Evolutionary conservation across 2,113 vertebrate genomes (phyloP).

Genomic region (Tachycineta bicolor): DNA sequence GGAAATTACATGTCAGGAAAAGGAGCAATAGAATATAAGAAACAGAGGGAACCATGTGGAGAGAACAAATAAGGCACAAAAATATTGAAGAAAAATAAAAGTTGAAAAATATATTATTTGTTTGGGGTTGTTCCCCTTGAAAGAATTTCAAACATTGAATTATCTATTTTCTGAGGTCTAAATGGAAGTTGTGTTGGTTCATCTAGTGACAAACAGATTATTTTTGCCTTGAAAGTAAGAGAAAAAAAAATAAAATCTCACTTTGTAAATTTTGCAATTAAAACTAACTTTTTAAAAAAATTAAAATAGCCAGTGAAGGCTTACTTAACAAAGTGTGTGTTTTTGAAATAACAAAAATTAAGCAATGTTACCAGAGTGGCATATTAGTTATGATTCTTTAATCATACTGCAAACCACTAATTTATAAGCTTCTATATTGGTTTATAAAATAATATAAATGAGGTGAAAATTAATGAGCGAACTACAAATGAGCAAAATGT

Average conservation of each 20-base stretch:
- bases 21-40: not conserved
- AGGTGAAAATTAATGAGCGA: not conserved
- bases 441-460: not conserved
- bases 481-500: not conserved
- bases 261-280: not conserved
- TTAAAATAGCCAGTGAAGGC: not conserved
- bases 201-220: not conserved
- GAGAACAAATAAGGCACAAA: constrained; percentile 44
- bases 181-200: not conserved
- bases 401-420: not conserved
- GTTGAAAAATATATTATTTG: constrained; percentile 15
- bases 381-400: not conserved
- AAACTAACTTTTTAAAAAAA: not conserved
- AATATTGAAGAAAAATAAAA: constrained; percentile 48
- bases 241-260: too few species aligned
- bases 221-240: not conserved
- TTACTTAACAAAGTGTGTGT: not conserved
- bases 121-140: not conserved
- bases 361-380: not conserved
- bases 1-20: constrained; percentile 40
- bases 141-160: constrained; percentile 8
- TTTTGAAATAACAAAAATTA: not conserved
- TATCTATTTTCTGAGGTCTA: not conserved
- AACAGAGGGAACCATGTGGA: constrained; percentile 1
- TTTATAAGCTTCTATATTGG: not conserved